phyloP scores from a whole-genome alignment of 1,140 invertebrate genomes.

The Protaetia brevitarsis region DNA sequence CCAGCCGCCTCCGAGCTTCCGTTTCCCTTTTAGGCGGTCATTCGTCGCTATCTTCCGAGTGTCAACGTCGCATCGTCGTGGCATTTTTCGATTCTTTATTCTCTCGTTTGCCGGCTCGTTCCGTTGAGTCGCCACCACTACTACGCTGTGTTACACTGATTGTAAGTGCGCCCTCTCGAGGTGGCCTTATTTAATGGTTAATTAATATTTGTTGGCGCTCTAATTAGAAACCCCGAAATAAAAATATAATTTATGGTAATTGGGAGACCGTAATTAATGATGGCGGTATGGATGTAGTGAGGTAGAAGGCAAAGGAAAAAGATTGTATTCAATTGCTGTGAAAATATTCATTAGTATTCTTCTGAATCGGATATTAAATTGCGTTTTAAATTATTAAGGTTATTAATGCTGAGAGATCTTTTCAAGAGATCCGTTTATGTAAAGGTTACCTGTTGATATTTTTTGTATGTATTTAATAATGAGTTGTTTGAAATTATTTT shows the following conservation, averaged over 20 bases:
- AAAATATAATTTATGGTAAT: slow-evolving; percentile 11
- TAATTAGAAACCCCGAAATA: not conserved
- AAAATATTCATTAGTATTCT: not conserved
- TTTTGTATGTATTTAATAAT: too few relatives aligned
- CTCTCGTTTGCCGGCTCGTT: not conserved
- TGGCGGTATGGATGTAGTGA: not conserved
- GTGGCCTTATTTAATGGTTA: slow-evolving; percentile 4
- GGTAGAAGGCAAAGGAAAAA: not conserved
- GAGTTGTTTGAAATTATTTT: too few relatives aligned
- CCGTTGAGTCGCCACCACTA: too few relatives aligned
- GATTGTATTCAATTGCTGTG: not conserved
- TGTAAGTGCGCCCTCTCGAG: not conserved
- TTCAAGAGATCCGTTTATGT: too few relatives aligned
- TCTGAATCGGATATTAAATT: not conserved
- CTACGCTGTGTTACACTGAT: too few relatives aligned
- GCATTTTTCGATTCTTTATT: slow-evolving; percentile 13
- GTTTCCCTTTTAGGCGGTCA: slow-evolving; percentile 20
- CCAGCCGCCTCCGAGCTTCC: slow-evolving; percentile 5
- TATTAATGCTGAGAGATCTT: too few relatives aligned
- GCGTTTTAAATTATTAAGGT: too few relatives aligned
- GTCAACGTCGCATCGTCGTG: too few relatives aligned
- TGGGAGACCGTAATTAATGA: not conserved
- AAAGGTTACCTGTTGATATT: too few relatives aligned
- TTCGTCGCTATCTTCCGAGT: slow-evolving; percentile 22
- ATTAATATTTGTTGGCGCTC: not conserved